Evolutionary conservation across 2,888 invertebrate species (phyloP).

Genomic region (Nephrocerus scutellatus): DNA sequence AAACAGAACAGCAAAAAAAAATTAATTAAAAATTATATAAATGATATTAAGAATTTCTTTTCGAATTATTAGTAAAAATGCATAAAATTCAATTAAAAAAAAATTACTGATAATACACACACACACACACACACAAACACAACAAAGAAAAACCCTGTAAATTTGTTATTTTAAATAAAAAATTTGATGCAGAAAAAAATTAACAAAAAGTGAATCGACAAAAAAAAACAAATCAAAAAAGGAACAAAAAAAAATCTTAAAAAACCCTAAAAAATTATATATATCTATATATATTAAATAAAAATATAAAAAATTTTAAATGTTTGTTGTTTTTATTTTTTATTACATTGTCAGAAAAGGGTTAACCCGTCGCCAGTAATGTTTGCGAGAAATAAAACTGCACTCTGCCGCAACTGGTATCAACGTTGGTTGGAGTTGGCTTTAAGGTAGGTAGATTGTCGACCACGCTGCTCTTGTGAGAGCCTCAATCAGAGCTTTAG

Average conservation of each 20-base stretch:
- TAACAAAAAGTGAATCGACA: slow-evolving; percentile 13
- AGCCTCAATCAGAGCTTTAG: too few species aligned
- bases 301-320: slow-evolving; percentile 11
- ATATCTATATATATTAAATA: slow-evolving; percentile 18
- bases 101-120: slow-evolving; percentile 7
- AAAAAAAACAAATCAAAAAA: slow-evolving; percentile 10
- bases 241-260: slow-evolving; percentile 11
- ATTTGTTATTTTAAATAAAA: slow-evolving; percentile 26
- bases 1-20: slow-evolving; percentile 4
- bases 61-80: slow-evolving; percentile 11
- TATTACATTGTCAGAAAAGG: too few species aligned
- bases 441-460: too few species aligned
- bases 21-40: background rate
- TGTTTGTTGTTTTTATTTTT: too few species aligned
- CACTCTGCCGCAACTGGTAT: too few species aligned
- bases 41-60: slow-evolving; percentile 16
- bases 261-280: slow-evolving; percentile 4
- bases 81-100: slow-evolving; percentile 5
- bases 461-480: too few species aligned
- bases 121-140: slow-evolving; percentile 13
- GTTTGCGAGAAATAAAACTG: too few species aligned
- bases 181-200: slow-evolving; percentile 3
- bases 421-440: too few species aligned
- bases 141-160: slow-evolving; percentile 21
- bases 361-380: too few species aligned